Conservation (phyloP, 2,797 vertebrate genomes). For the Molossus molossus region DNA sequence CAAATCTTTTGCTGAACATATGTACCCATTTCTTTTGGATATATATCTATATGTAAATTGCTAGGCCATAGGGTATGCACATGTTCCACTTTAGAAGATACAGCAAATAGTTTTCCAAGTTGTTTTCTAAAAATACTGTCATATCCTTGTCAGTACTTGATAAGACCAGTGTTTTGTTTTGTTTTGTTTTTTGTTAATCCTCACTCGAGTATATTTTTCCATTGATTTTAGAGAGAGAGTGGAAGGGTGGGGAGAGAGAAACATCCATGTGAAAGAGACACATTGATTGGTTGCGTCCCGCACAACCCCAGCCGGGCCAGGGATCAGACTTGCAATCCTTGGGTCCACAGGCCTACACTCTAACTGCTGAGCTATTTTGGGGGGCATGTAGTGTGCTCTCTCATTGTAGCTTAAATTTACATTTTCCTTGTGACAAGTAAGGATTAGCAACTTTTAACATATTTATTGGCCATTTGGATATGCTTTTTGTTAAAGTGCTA, state of each 20-base stretch:
- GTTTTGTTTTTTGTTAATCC: too few relatives aligned
- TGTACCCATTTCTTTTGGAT: neutral
- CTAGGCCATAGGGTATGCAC: neutral
- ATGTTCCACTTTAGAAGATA: slow-evolving; percentile 5
- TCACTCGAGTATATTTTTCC: too few relatives aligned
- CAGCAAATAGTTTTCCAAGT: neutral
- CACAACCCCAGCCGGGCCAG: too few relatives aligned
- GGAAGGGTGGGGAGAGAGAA: too few relatives aligned
- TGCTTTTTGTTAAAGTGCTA: neutral
- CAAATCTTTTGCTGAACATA: neutral
- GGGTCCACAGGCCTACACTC: too few relatives aligned
- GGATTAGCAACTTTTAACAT: neutral
- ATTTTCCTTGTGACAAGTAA: neutral
- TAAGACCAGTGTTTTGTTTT: neutral
- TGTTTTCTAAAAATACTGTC: slow-evolving; percentile 5
- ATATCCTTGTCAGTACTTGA: neutral
- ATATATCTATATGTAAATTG: neutral
- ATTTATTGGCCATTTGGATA: neutral
- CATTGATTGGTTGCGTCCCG: too few relatives aligned
- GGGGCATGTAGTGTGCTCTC: neutral
- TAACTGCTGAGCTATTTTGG: neutral
- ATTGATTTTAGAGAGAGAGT: too few relatives aligned
- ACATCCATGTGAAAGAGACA: too few relatives aligned
- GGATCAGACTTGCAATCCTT: too few relatives aligned
- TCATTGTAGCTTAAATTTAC: slow-evolving; percentile 16